A percentile compares a stretch with the other conserved stretches of the same genome.
These are phyloP conservation scores for Chascanopsetta lugubris DNA, from an alignment of 2,113 vertebrate genomes.

Conservation along the genomic window DNA sequence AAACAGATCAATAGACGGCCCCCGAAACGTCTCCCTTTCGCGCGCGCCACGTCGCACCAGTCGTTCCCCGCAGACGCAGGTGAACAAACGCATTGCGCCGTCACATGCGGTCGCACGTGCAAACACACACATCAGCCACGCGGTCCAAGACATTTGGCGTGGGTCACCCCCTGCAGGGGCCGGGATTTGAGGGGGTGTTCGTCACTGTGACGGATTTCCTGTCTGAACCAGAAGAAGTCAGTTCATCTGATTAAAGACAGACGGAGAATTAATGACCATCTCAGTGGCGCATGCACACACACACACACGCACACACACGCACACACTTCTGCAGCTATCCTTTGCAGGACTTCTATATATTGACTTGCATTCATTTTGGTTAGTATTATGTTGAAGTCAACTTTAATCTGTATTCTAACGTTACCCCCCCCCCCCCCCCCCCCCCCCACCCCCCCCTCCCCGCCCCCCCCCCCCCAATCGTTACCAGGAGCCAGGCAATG, in stretches of 20 bases:
- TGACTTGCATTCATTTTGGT: no score
- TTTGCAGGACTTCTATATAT: no score
- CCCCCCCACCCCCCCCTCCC: no score
- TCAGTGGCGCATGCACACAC: not conserved
- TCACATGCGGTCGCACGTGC: not conserved
- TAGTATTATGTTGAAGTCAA: no score
- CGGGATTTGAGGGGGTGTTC: constrained; percentile 36
- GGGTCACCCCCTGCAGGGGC: constrained; percentile 25
- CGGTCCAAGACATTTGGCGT: not conserved
- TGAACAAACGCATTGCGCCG: not conserved
- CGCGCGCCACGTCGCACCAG: not conserved
- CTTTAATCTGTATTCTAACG: no score
- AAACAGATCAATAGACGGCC: constrained; percentile 73
- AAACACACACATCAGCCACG: not conserved
- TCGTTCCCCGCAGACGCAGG: not conserved
- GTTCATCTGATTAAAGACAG: constrained; percentile 63
- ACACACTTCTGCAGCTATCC: not conserved
- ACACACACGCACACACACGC: constrained; percentile 1
- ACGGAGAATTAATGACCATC: constrained; percentile 57
- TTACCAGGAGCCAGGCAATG: no score
- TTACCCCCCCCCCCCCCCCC: no score
- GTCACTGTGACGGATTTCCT: constrained; percentile 55
- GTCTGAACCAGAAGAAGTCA: constrained; percentile 53
- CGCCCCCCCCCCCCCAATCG: no score
- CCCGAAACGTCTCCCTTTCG: constrained; percentile 17